Evolutionary conservation across 2,888 invertebrate species (phyloP), one percentile per base, ranked within the genome.

Genomic region (Ariolimax columbianus): DNA sequence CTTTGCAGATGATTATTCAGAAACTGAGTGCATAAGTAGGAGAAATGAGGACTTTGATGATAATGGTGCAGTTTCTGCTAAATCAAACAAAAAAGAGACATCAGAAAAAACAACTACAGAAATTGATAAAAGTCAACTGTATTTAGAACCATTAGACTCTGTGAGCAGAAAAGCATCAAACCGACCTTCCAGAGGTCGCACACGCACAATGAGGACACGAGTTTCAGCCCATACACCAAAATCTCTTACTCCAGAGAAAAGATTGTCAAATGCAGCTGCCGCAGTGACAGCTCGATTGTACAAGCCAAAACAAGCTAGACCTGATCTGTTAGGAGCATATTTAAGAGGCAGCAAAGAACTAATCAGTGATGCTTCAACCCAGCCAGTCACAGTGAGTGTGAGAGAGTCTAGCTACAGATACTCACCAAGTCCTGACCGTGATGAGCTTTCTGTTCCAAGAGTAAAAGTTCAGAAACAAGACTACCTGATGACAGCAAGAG

Each of bases 251-350:
- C 66, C 86, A n/a, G 82, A 83, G 17, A 84, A 75, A 38, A 84
- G 78, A 55, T 55, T 88, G 36, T 82, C 86, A 17, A 47, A 72
- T 26, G 78, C 82, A 6, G 88, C 88, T 33, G 86, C 84, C 38
- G 86, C 88, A 81, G 91, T 91, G 0, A 91, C 91, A 3, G 88
- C 89, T 70, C 84, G 91, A 51, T 87, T 91, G 43, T 91, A 91
- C 82, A 83, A 88, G 86, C 86, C 90, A 40, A 89, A 88, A 36
- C 84, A 87, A 40, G 89, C 91, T 17, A 88, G 89, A 47, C 66
- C 79, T 23, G 86, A 85, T n/a, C 75, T 86, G 3, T 38, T 77
- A 30, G 86, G 85, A 30, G 83, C 80, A 19, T 84, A 68, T 23
- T 68, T 87, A 73, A 84, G 75, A 81, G 77, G 86, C 55, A 85